These are phyloP conservation scores for Saimiri boliviensis DNA, from an alignment of 2,113 vertebrate species.

Conservation along the genomic window DNA sequence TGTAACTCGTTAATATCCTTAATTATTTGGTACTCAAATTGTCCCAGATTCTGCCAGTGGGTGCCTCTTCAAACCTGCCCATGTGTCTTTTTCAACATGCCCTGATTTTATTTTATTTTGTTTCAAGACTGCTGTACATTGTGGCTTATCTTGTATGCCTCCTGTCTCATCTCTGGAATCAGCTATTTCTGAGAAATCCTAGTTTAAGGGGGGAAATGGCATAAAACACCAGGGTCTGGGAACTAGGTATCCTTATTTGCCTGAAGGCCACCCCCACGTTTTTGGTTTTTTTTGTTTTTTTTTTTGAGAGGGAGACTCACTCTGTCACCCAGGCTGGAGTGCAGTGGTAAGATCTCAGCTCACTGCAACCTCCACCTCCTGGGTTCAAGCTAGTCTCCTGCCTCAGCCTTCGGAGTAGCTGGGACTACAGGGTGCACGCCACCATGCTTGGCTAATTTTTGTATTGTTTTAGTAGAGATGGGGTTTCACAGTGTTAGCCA, in stretches of 20 bases:
- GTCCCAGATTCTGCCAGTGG: not conserved
- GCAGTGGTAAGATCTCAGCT: no score
- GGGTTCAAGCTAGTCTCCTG: no score
- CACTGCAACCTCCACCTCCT: no score
- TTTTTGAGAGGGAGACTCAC: no score
- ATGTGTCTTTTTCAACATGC: not conserved
- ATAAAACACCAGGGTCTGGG: not conserved
- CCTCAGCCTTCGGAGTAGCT: no score
- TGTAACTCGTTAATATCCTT: not conserved
- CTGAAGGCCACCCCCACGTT: not conserved
- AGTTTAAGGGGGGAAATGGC: not conserved
- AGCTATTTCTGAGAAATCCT: not conserved
- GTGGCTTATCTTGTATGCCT: not conserved
- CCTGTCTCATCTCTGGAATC: not conserved
- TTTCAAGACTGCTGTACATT: not conserved
- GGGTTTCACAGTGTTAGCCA: no score
- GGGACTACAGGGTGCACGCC: no score
- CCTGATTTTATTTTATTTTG: not conserved
- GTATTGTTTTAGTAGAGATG: no score
- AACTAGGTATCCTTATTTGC: not conserved
- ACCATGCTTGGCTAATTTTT: no score
- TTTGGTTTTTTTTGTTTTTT: no score
- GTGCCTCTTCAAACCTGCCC: not conserved
- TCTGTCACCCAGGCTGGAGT: no score
- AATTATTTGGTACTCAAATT: conserved; percentile 12